Percentiles rank a stretch among this genome's conserved stretches.
These are phyloP conservation scores for Brachycybe producta DNA, from an alignment of 2,888 invertebrate genomes.

Conservation along the genomic window DNA sequence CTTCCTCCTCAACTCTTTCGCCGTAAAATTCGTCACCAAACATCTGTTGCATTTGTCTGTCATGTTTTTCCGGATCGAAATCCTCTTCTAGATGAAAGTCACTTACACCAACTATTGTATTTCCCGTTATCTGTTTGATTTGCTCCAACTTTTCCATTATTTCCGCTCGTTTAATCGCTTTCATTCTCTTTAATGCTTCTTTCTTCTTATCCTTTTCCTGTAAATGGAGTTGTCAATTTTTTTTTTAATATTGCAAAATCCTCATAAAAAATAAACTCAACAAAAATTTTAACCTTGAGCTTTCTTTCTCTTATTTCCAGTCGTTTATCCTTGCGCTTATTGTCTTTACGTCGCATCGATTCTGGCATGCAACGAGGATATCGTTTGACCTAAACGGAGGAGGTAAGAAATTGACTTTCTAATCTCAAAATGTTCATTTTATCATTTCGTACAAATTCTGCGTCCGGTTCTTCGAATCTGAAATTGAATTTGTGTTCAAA, in stretches of 20 bases:
- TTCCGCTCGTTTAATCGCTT: constrained; percentile 75
- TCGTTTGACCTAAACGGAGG: constrained; percentile 53
- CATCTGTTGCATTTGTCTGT: constrained; percentile 67
- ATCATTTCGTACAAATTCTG: constrained; percentile 55
- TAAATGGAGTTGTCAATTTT: not conserved
- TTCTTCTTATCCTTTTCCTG: constrained; percentile 64
- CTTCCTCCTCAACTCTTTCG: constrained; percentile 55
- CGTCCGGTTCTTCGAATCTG: constrained; percentile 90
- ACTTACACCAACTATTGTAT: constrained; percentile 53
- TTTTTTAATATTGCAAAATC: not conserved
- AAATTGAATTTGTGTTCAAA: constrained; percentile 94
- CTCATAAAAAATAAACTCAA: not conserved
- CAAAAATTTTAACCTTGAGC: constrained; percentile 29
- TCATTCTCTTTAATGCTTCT: constrained; percentile 75
- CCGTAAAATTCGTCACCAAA: constrained; percentile 81
- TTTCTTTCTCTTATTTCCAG: constrained; percentile 59
- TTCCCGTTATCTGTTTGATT: constrained; percentile 77
- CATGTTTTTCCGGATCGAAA: constrained; percentile 80
- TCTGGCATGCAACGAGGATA: constrained; percentile 80
- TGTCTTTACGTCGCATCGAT: constrained; percentile 67
- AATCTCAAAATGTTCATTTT: not conserved
- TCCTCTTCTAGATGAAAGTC: constrained; percentile 74
- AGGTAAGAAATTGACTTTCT: not conserved
- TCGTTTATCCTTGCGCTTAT: constrained; percentile 62
- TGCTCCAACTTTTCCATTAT: constrained; percentile 76